Evolutionary conservation across 1,140 invertebrate species (phyloP).

Genomic region (Drosophila busckii): DNA sequence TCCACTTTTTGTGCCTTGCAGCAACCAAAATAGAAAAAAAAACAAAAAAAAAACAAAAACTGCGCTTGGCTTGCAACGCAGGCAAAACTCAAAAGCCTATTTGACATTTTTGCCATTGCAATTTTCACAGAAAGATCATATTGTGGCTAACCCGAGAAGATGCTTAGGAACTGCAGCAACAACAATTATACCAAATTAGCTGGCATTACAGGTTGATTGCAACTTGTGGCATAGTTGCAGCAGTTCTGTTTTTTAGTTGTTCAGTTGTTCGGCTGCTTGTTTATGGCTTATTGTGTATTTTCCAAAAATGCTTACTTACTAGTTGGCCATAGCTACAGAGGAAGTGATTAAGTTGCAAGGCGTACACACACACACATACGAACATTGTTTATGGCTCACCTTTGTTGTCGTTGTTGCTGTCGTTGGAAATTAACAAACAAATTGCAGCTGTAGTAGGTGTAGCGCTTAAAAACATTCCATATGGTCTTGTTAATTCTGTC

Average conservation of each 20-base stretch:
- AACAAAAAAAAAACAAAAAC: neutral
- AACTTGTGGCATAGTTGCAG: slow-evolving; percentile 50
- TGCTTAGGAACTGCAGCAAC: slow-evolving; percentile 30
- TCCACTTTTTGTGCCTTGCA: slow-evolving; percentile 38
- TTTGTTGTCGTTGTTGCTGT: too few species aligned
- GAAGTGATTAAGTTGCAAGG: slow-evolving; percentile 52
- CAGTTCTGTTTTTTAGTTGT: slow-evolving; percentile 43
- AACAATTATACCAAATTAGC: slow-evolving; percentile 72
- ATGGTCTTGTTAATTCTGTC: slow-evolving; percentile 9
- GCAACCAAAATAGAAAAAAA: neutral
- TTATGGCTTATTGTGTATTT: too few species aligned
- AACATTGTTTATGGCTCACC: slow-evolving; percentile 32
- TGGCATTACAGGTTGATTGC: slow-evolving; percentile 74
- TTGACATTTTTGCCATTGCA: slow-evolving; percentile 69
- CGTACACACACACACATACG: slow-evolving; percentile 24
- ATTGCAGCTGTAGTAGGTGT: slow-evolving; percentile 15
- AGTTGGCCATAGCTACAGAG: too few species aligned
- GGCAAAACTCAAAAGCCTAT: slow-evolving; percentile 50
- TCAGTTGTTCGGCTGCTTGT: too few species aligned
- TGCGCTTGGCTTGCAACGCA: too few species aligned
- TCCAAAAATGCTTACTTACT: too few species aligned
- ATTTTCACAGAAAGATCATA: slow-evolving; percentile 67
- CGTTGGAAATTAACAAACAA: slow-evolving; percentile 10
- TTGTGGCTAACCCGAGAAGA: slow-evolving; percentile 45
- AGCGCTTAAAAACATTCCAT: slow-evolving; percentile 17